A percentile compares a stretch with the other conserved stretches of the same genome.
Evolutionary conservation across 2,888 invertebrate genomes (phyloP).

Genomic region (Pyrocoelia pectoralis): DNA sequence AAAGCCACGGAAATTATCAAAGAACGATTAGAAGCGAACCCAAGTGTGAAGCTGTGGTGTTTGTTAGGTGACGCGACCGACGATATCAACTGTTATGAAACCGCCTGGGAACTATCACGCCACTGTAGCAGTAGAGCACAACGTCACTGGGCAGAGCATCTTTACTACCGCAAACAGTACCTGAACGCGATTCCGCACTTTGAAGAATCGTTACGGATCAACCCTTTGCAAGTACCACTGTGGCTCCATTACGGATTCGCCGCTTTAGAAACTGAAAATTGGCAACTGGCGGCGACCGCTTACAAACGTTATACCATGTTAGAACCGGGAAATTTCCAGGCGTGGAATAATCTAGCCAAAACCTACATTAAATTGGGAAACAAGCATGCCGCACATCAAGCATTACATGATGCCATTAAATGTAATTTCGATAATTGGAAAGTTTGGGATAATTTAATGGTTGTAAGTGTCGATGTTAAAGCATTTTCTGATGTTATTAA

Average conservation of each 20-base stretch:
- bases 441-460: slow-evolving; percentile 93
- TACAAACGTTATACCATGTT: slow-evolving; percentile 87
- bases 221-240: slow-evolving; percentile 85
- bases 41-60: slow-evolving; percentile 87
- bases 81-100: slow-evolving; percentile 80
- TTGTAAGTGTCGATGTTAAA: slow-evolving; percentile 86
- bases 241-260: slow-evolving; percentile 90
- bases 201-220: slow-evolving; percentile 83
- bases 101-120: slow-evolving; percentile 90
- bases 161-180: slow-evolving; percentile 79
- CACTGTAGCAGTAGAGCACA: slow-evolving; percentile 84
- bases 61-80: slow-evolving; percentile 76
- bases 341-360: slow-evolving; percentile 98
- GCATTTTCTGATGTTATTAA: slow-evolving; percentile 86
- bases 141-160: slow-evolving; percentile 85
- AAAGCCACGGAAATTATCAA: slow-evolving; percentile 91
- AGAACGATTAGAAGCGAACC: slow-evolving; percentile 78
- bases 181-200: slow-evolving; percentile 81
- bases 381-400: slow-evolving; percentile 83
- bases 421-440: slow-evolving; percentile 95
- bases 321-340: slow-evolving; percentile 91
- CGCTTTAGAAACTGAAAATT: slow-evolving; percentile 78
- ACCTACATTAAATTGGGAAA: slow-evolving; percentile 89
- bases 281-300: slow-evolving; percentile 83
- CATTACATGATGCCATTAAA: slow-evolving; percentile 87